Percentiles rank a stretch among this genome's conserved stretches.
phyloP scores from a whole-genome alignment of 1,140 invertebrate genomes.

The Brachionus calyciflorus region DNA sequence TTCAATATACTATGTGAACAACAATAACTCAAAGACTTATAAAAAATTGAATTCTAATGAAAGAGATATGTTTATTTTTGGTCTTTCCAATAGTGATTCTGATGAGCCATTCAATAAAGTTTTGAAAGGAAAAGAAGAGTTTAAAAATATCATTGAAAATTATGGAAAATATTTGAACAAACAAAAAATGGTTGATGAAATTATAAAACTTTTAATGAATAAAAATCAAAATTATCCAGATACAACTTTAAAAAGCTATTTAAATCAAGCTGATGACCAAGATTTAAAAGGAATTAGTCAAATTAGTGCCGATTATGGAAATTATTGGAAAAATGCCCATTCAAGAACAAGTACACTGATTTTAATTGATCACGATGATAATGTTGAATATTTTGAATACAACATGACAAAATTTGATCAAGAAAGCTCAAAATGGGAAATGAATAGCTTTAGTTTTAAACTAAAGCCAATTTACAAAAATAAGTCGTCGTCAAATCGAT shows the following conservation, averaged over 20 bases:
- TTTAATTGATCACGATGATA: slow-evolving; percentile 43
- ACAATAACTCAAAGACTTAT: slow-evolving; percentile 13
- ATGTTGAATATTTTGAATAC: slow-evolving; percentile 45
- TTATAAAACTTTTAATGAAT: slow-evolving; percentile 6
- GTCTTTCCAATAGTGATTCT: slow-evolving; percentile 20
- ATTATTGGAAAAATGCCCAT: slow-evolving; percentile 45
- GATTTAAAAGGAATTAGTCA: slow-evolving; percentile 9
- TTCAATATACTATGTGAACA: slow-evolving; percentile 33
- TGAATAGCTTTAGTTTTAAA: slow-evolving; percentile 38
- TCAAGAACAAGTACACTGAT: slow-evolving; percentile 41
- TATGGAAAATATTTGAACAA: not conserved
- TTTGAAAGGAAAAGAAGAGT: not conserved
- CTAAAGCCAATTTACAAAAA: slow-evolving; percentile 10
- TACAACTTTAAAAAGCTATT: not conserved
- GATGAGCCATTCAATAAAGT: slow-evolving; percentile 28
- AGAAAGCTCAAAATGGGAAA: not conserved
- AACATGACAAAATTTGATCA: slow-evolving; percentile 15
- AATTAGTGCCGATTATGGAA: slow-evolving; percentile 42
- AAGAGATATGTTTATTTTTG: not conserved
- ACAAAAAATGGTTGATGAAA: slow-evolving; percentile 6
- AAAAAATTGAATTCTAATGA: slow-evolving; percentile 24
- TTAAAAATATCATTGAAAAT: not conserved
- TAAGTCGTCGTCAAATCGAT: not conserved
- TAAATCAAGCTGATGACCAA: not conserved
- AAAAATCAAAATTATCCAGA: slow-evolving; percentile 33